Conservation (phyloP, 1,140 invertebrate species). For the Lysiphlebus fabarum region DNA sequence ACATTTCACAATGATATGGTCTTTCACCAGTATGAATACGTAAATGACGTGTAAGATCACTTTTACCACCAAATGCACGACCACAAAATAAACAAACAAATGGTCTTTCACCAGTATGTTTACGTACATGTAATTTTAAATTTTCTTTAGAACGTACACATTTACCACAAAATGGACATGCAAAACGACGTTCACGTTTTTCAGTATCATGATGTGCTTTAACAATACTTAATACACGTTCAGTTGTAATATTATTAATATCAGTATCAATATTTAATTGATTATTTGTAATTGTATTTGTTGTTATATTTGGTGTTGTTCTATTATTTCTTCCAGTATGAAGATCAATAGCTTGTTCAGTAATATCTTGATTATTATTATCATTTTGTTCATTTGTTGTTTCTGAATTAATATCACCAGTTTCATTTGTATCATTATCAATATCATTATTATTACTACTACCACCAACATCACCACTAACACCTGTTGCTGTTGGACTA, state of each 20-base stretch:
- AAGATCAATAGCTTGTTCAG: slow-evolving; percentile 10
- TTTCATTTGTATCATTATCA: slow-evolving; percentile 28
- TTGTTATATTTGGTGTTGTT: neutral
- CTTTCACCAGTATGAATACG: slow-evolving; percentile 83
- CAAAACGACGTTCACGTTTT: slow-evolving; percentile 62
- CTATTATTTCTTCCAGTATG: neutral
- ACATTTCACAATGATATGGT: slow-evolving; percentile 86
- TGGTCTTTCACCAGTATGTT: slow-evolving; percentile 83
- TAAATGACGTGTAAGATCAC: slow-evolving; percentile 79
- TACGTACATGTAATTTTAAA: slow-evolving; percentile 81
- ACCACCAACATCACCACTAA: neutral
- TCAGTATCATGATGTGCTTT: slow-evolving; percentile 39
- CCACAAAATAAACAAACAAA: slow-evolving; percentile 85
- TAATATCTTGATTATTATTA: slow-evolving; percentile 26
- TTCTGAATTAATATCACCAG: slow-evolving; percentile 34
- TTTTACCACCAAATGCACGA: slow-evolving; percentile 81
- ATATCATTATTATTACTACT: slow-evolving; percentile 34
- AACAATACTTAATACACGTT: slow-evolving; percentile 36
- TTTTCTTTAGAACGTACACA: slow-evolving; percentile 86
- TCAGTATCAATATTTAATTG: neutral
- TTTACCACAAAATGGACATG: slow-evolving; percentile 85
- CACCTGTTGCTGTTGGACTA: slow-evolving; percentile 29
- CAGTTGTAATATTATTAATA: slow-evolving; percentile 33
- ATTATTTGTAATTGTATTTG: slow-evolving; percentile 15
- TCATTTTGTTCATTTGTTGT: slow-evolving; percentile 33